Evolutionary conservation across 2,888 invertebrate genomes (phyloP).

Genomic region (Meiosimyza platycephala): DNA sequence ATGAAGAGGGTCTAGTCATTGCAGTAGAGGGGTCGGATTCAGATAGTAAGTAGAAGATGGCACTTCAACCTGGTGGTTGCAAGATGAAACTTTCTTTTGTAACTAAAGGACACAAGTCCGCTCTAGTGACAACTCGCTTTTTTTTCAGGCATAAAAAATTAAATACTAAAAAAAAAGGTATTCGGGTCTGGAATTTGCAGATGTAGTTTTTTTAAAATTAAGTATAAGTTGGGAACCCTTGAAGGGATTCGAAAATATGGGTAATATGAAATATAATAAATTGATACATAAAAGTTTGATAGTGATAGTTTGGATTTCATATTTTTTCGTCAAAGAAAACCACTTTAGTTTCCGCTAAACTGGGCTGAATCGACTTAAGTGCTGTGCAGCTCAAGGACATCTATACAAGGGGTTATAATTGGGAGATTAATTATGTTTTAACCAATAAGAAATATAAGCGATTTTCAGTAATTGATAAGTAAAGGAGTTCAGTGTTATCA

Average conservation of each 20-base stretch:
- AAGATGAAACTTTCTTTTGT: neutral
- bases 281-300: no score
- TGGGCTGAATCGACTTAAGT: constrained; percentile 23
- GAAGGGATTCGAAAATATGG: no score
- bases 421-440: constrained; percentile 24
- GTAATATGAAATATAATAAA: no score
- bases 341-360: no score
- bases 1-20: constrained; percentile 55
- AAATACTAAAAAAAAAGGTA: constrained; percentile 18
- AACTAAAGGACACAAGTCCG: no score
- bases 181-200: neutral
- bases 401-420: constrained; percentile 3
- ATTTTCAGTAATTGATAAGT: constrained; percentile 11
- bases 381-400: constrained; percentile 42
- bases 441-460: constrained; percentile 27
- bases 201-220: no score
- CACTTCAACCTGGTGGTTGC: neutral
- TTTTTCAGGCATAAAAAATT: neutral
- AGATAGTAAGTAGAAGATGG: constrained; percentile 64
- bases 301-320: no score
- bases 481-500: neutral
- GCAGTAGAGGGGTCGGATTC: constrained; percentile 63
- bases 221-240: no score
- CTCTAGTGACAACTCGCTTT: no score
- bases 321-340: no score